A percentile compares a stretch with the other conserved stretches of the same genome.
Evolutionary conservation across 2,113 vertebrate species (phyloP).

Genomic region (Sinocyclocheilus anshuiensis): DNA sequence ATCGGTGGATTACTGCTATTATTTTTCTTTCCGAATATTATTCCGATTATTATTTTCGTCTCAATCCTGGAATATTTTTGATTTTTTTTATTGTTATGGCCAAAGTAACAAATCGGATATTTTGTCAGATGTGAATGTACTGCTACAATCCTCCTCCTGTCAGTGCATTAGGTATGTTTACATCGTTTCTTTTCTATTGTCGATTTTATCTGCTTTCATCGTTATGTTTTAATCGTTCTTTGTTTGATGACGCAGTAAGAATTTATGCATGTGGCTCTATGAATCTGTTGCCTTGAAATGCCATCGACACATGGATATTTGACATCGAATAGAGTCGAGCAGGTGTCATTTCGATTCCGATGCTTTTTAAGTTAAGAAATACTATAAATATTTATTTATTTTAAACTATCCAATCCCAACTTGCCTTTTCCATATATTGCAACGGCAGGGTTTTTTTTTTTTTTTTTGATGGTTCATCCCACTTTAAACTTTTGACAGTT

Average conservation of each 20-base stretch:
- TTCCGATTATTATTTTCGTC: slow-evolving; percentile 48
- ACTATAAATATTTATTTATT: slow-evolving; percentile 64
- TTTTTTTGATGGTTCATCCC: slow-evolving; percentile 86
- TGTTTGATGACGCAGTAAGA: slow-evolving; percentile 94
- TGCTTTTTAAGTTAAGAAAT: slow-evolving; percentile 42
- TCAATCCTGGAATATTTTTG: slow-evolving; percentile 44
- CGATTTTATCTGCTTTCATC: slow-evolving; percentile 61
- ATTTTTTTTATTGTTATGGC: slow-evolving; percentile 28
- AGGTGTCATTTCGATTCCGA: slow-evolving; percentile 63
- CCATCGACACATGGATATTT: slow-evolving; percentile 58
- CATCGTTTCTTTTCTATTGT: slow-evolving; percentile 66
- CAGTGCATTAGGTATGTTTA: slow-evolving; percentile 87
- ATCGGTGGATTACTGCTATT: slow-evolving; percentile 54
- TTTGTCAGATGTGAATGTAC: slow-evolving; percentile 76
- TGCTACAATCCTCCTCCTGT: slow-evolving; percentile 77
- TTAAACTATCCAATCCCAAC: slow-evolving; percentile 69
- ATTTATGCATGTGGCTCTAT: slow-evolving; percentile 80
- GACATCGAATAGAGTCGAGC: slow-evolving; percentile 71
- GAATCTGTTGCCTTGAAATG: slow-evolving; percentile 72
- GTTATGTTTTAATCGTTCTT: slow-evolving; percentile 73
- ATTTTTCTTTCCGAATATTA: slow-evolving; percentile 42
- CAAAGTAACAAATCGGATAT: slow-evolving; percentile 54
- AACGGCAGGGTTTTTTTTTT: slow-evolving; percentile 78
- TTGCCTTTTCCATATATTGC: slow-evolving; percentile 76
- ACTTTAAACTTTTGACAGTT: slow-evolving; percentile 98